These are phyloP conservation scores for Scylla paramamosain DNA, from an alignment of 1,140 invertebrate genomes.

Conservation along the genomic window DNA sequence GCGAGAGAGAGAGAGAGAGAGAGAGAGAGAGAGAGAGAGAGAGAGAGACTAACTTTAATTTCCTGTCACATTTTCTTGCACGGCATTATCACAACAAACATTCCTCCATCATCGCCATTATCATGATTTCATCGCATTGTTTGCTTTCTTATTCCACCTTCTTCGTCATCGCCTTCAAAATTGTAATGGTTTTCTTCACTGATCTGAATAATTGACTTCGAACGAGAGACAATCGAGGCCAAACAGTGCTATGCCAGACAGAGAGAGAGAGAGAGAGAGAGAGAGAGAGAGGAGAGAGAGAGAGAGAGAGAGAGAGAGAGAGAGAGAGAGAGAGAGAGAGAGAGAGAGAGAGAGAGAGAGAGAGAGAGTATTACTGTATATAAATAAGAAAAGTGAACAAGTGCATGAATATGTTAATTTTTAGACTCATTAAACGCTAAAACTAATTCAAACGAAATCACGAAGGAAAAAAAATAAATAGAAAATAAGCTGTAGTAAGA, in stretches of 20 bases:
- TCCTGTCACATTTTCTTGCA: background rate
- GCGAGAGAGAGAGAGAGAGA: conserved; percentile 53
- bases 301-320: background rate
- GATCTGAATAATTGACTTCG: too few relatives aligned
- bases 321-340: background rate
- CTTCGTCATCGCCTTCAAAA: too few relatives aligned
- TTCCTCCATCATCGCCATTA: background rate
- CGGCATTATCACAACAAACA: background rate
- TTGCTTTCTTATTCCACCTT: too few relatives aligned
- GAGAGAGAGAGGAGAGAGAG: conserved; percentile 2
- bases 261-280: too few relatives aligned
- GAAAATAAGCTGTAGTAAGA: background rate
- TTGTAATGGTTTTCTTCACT: too few relatives aligned
- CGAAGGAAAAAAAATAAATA: background rate
- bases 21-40: conserved; percentile 54
- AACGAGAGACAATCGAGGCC: too few relatives aligned
- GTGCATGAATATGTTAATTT: too few relatives aligned
- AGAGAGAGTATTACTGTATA: too few relatives aligned
- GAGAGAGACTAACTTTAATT: background rate
- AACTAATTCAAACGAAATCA: background rate
- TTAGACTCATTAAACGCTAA: background rate
- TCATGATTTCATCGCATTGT: too few relatives aligned
- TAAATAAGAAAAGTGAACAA: too few relatives aligned
- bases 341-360: too few relatives aligned
- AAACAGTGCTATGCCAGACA: too few relatives aligned